Base-by-base conservation (phyloP, 2,113 vertebrate species). In the Gymnarchus niloticus region DNA sequence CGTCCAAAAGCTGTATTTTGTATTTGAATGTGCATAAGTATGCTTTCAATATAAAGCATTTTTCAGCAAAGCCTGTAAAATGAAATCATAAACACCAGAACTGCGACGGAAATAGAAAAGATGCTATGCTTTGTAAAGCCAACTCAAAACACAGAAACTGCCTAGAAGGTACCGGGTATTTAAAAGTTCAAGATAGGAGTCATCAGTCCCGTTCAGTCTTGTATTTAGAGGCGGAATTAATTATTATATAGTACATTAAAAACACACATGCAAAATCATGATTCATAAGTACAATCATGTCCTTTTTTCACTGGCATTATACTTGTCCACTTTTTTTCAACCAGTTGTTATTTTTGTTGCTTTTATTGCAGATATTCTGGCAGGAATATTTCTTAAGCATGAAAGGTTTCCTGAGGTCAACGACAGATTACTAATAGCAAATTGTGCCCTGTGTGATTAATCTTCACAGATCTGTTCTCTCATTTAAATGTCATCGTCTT, bases 301-400 rank as follows among this genome's bases (percentile, higher is more conserved):
- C 37, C 61, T 48, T 46, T 77, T 44, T 48, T 48, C 80, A 28
- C 10, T 8, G n/a, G 49, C 25, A 81, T 23, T 25, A 1, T 81
- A 6, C 7, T 52, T 17, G 25, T 3, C 49, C 2, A 33, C 80
- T 48, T 51, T 52, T 81, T 81, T 80, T 46, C n/a, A 46, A 81
- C 12, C 46, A 48, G 48, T 81, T 81, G 48, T 54, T 81, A 51
- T 78, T 78, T 78, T 78, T 78, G 44, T 6, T n/a, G 19, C 21
- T 78, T 78, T 78, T 78, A 19, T 78, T 37, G 44, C 80, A 8
- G 48, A 9, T 51, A 83, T 28, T 52, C 14, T 59, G 56, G 54
- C 51, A 83, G 25, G 54, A 83, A 83, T 57, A 57, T 83, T 59
- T 56, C 56, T 59, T 17, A 83, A 83, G 51, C 41, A 83, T 83